Base-by-base conservation (phyloP, 1,140 invertebrate species). In the Chironomus tepperi region DNA sequence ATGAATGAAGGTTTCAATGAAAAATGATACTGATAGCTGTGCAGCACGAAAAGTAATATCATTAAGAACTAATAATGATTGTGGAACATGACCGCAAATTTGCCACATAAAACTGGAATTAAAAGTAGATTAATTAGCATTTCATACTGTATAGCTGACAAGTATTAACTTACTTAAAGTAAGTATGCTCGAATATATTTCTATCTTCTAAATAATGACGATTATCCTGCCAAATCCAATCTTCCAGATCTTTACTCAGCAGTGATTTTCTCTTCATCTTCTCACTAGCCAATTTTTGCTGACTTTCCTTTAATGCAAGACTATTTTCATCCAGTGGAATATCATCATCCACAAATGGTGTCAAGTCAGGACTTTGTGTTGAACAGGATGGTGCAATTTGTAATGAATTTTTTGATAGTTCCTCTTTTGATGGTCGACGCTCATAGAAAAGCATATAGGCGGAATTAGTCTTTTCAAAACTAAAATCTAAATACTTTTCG, bases 401-500 rank as follows among this genome's bases (percentile, higher is more conserved):
- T 57, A 57, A 15, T n/a, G 47, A 57, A 34, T 34, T 34, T 34
- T 5, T 34, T 34, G 24, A 34, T 34, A 2, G 18, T n/a, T 64
- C 43, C 7, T 64, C 42, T 18, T 43, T 24, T 3, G n/a, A n/a
- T 64, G 80, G 74, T 8, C 81, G 80, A 76, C 92, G 88, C 82
- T 98, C 94, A 81, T 98, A 98, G 81, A 98, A 98, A 72, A 98
- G 81, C 96, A 98, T 98, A 79, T 98, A 98, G 0, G 96, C 96
- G 80, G 93, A 96, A 81, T 98, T 98, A 0, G 95, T 97, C 84
- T 98, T 98, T 81, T 98, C 96, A 82, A 97, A 97, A 77, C 94
- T 96, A 79, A 97, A 96, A 79, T 98, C 96, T 91, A 98, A 94
- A 79, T 97, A 97, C 79, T 97, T 97, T 78, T 98, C 95, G 0